Evolutionary conservation across 2,888 invertebrate genomes (phyloP), one percentile per base, ranked within the genome.

Genomic region (Ceramica pisi): DNA sequence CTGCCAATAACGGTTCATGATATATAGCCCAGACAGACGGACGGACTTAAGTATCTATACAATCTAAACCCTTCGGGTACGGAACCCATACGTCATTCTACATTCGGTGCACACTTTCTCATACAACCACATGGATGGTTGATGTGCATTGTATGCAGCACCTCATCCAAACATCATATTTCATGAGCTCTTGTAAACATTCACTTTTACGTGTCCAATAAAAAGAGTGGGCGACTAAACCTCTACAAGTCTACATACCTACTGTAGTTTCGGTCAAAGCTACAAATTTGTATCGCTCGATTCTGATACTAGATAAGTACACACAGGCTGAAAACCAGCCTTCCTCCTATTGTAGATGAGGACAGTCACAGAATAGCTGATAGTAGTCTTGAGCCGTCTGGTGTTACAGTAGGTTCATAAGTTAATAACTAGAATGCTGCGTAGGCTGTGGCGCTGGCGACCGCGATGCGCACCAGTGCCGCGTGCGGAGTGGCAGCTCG

Each of bases 381-480:
- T 46, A 66, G 23, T 26, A 21, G 44, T 75, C 14, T 8, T 21
- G 23, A 16, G 26, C 9, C 7, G 14, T 46, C 38, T 78, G 57
- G 14, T 62, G 79, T 41, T 65, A 59, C 53, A 50, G 44, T 46
- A 35, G 51, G 48, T 41, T 35, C 31, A n/a, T 14, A 64, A 41
- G 59, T n/a, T 75, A 67, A 69, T 70, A 70, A 68, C 68, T 59
- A 55, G 55, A 57, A 73, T 67, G 35, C 69, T 41, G 53, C 53
- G 38, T 35, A 60, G 71, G 75, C 69, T 78, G 77, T 60, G 78
- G 73, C 79, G 77, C 61, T 60, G 78, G 73, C 79, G 77, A 63
- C 81, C 83, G 82, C 83, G 81, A 76, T 78, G 82, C 80, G 81
- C 82, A 69, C 35, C 74, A 70, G 3, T 51, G 70, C 70, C 69